Base-by-base conservation (phyloP, 2,797 vertebrate species). In the Myotis vivesi region DNA sequence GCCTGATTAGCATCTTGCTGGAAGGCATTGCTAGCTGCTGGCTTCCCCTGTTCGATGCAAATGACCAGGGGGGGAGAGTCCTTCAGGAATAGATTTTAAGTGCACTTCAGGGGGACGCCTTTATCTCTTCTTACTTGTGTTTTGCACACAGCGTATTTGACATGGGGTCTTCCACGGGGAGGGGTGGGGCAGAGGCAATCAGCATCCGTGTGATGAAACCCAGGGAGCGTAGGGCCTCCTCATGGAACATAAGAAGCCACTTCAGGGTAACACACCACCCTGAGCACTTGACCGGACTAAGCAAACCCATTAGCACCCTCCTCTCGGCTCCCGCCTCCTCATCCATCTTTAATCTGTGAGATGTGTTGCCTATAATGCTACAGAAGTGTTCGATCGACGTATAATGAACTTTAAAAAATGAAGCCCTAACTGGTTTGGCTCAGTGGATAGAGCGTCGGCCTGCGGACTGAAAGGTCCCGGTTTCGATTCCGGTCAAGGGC, bases 31-130 rank as follows among this genome's bases (percentile, higher is more conserved):
- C 55, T 49, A 66, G 69, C 36, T 44, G 90, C 87, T 82, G 72
- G 95, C 95, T 91, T 96, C 92, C 46, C 94, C 94, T 93, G 69
- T 79, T 96, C 86, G 93, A 66, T 95, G 92, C 87, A 97, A 97
- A 97, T 95, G 53, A 88, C 41, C 38, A 69, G 94, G 80, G 92
- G 92, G 51, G 94, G 97, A 91, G 71, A 94, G 19, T 71, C 71
- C 81, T 96, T 98, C 94, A 87, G 96, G 92, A 94, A 91, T 28
- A 95, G 92, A 72, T 96, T 97, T 97, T 96, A 97, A 97, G 93
- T 13, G 81, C 79, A 96, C 89, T 36, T 96, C 91, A 95, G 68
- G 96, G 84, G 38, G 95, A 59, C 23, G n/a, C 36, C 15, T 92
- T 72, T 86, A 9, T 46, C 17, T 5, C 28, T 10, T 87, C 44